Base-by-base conservation (phyloP, 2,797 vertebrate species). In the Diglossa cyanea region DNA sequence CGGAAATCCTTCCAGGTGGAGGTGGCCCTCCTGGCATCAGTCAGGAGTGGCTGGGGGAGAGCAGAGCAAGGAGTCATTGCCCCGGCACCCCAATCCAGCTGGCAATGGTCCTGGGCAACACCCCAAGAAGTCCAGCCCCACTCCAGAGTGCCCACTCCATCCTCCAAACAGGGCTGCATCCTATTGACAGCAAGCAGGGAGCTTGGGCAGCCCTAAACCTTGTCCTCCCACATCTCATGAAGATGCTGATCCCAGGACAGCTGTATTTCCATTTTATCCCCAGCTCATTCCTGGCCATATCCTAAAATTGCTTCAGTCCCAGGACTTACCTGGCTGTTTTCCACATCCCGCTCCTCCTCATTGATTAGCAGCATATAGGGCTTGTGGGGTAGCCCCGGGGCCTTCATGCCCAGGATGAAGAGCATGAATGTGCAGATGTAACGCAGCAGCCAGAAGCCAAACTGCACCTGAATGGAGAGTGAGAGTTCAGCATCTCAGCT, bases 1-100 rank as follows among this genome's bases (percentile, higher is more conserved):
- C 96, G 95, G 68, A 99, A 98, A 21, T 97, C 98, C 93, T 96
- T 95, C 99, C 99, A 99, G 5, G 99, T 99, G 19, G 99, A 99
- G n/a, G 76, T 71, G 78, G 90, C 95, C 97, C 90, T 97, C 0
- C 95, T 60, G 3, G 87, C 13, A 11, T 89, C 28, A 1, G 97
- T 96, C 93, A 99, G 81, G 50, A 99, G 97, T 2, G 96, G 98
- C 99, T 99, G 61, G 24, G 16, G 17, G 17, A 87, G 21, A 51
- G 23, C 20, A 86, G 54, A 61, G 15, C 3, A 2, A 61, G 33
- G 13, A 23, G 18, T 75, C 60, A 75, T 30, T 35, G 28, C 26
- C 47, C 23, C 2, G 4, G 45, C 31, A 78, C 10, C 11, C 35
- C 77, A 71, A 39, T 31, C n/a, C 53, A 53, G n/a, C 10, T 37